These are phyloP conservation scores for Oscheius sp. DNA, from an alignment of 2,888 invertebrate genomes.

Conservation along the genomic window DNA sequence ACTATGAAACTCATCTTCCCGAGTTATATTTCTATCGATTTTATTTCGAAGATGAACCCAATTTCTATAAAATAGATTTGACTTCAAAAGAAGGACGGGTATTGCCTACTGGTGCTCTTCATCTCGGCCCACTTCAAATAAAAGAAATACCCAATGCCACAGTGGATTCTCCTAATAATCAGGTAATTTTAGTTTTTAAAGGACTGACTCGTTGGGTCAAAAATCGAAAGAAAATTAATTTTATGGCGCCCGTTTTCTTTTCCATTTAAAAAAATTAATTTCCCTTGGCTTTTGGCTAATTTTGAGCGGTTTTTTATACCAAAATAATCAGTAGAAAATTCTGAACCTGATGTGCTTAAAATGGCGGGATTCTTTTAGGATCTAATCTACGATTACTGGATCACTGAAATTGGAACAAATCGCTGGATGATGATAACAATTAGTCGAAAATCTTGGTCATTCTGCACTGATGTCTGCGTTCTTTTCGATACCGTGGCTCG, in stretches of 20 bases:
- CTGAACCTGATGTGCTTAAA: too few species aligned
- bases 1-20: neutral
- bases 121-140: neutral
- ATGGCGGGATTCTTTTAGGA: neutral
- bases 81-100: neutral
- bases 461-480: conserved; percentile 11
- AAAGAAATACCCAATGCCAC: neutral
- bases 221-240: too few species aligned
- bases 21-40: conserved; percentile 12
- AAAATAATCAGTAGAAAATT: too few species aligned
- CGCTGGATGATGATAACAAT: neutral
- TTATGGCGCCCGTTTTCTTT: too few species aligned
- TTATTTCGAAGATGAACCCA: neutral
- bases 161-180: neutral
- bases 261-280: too few species aligned
- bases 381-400: conserved; percentile 3
- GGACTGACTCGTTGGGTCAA: neutral
- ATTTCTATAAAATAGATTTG: conserved; percentile 11
- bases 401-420: neutral
- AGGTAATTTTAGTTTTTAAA: neutral
- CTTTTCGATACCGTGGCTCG: neutral
- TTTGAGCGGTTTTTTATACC: too few species aligned
- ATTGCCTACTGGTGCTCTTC: neutral
- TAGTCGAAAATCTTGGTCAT: conserved; percentile 4
- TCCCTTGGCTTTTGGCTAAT: too few species aligned